A percentile compares a stretch with the other conserved stretches of the same genome.
These are phyloP conservation scores for Sinotaia quadrata DNA, from an alignment of 2,888 invertebrate species.

Conservation along the genomic window DNA sequence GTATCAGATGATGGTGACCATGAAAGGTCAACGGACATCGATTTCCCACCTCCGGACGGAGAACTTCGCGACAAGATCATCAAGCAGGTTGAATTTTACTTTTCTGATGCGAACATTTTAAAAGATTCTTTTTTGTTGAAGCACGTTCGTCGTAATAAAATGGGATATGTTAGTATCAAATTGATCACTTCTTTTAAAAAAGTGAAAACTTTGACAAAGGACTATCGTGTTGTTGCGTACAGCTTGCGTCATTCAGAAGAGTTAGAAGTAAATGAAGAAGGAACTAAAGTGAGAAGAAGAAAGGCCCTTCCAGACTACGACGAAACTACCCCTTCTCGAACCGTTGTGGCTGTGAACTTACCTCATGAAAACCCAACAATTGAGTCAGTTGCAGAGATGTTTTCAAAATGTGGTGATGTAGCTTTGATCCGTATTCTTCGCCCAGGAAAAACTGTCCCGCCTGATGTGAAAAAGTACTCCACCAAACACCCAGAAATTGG, in stretches of 20 bases:
- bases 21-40: constrained; percentile 41
- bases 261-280: constrained; percentile 90
- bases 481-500: constrained; percentile 91
- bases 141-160: constrained; percentile 94
- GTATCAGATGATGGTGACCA: constrained; percentile 47
- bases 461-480: constrained; percentile 91
- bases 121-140: constrained; percentile 96
- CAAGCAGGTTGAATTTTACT: constrained; percentile 88
- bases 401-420: constrained; percentile 90
- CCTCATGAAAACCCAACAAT: constrained; percentile 88
- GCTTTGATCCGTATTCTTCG: constrained; percentile 88
- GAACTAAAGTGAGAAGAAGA: constrained; percentile 88
- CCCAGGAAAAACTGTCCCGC: constrained; percentile 91
- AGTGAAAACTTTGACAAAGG: constrained; percentile 93
- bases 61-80: constrained; percentile 65
- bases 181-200: constrained; percentile 95
- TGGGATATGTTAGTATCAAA: constrained; percentile 94
- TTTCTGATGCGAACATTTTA: constrained; percentile 93
- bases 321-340: constrained; percentile 92
- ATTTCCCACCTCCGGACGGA: constrained; percentile 55
- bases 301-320: constrained; percentile 91
- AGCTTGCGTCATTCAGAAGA: constrained; percentile 84
- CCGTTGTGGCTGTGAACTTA: constrained; percentile 89
- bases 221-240: constrained; percentile 93
- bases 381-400: constrained; percentile 92